These are phyloP conservation scores for Hylia prasina DNA, from an alignment of 2,113 vertebrate species.

Conservation along the genomic window DNA sequence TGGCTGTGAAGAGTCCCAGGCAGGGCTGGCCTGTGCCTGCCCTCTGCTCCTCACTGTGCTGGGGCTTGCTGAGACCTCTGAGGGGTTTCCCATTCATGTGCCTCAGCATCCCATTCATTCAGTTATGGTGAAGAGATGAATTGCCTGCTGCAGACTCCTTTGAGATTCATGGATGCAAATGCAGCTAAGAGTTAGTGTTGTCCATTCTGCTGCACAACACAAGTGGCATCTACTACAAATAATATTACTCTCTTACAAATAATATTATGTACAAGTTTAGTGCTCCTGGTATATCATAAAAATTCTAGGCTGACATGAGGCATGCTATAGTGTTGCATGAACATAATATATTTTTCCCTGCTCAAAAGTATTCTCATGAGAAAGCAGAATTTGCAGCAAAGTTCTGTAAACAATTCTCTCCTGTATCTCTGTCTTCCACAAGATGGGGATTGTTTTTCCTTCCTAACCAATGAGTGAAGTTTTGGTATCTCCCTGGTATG, in stretches of 20 bases:
- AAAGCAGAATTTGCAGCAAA: no score
- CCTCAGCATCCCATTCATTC: background rate
- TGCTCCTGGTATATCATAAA: background rate
- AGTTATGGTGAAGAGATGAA: accelerated
- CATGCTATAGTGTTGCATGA: no score
- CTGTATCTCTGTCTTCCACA: no score
- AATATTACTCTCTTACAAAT: background rate
- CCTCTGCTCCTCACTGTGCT: background rate
- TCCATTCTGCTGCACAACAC: background rate
- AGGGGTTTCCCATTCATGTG: background rate
- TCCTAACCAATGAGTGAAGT: no score
- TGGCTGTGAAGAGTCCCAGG: background rate
- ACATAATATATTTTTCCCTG: no score
- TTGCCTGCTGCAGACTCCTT: background rate
- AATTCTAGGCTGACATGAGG: background rate
- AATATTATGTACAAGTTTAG: background rate
- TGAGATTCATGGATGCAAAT: background rate
- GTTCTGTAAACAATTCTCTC: no score
- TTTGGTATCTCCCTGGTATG: no score
- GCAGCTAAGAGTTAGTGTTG: background rate
- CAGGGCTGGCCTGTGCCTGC: background rate
- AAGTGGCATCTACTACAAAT: background rate
- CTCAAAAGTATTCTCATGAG: no score
- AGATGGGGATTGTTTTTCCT: no score
- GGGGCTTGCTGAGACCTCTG: background rate